Conservation (phyloP, 1,140 invertebrate species). For the Rhynchophorus ferrugineus region DNA sequence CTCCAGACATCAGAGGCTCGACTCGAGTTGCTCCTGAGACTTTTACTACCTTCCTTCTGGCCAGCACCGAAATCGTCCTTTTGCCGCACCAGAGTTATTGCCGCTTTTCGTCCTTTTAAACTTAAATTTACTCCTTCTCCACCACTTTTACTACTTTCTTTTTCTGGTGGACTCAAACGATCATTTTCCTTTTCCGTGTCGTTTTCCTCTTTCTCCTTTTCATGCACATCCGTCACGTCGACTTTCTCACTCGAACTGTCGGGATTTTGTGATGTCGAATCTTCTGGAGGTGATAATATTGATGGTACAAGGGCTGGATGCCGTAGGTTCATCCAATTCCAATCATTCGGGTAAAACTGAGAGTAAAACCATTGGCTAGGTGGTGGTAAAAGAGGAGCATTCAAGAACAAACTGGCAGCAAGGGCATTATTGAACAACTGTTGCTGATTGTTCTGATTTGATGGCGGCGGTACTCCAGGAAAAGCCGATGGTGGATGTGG, state of each 20-base stretch:
- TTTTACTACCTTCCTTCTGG: slow-evolving; percentile 35
- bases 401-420: slow-evolving; percentile 61
- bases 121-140: slow-evolving; percentile 35
- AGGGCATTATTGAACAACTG: slow-evolving; percentile 56
- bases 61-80: slow-evolving; percentile 40
- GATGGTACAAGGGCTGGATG: slow-evolving; percentile 41
- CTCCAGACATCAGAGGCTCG: slow-evolving; percentile 51
- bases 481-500: slow-evolving; percentile 43
- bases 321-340: slow-evolving; percentile 52
- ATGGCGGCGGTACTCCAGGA: slow-evolving; percentile 40
- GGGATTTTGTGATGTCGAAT: slow-evolving; percentile 33
- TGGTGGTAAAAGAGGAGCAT: slow-evolving; percentile 60
- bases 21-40: slow-evolving; percentile 33
- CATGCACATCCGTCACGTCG: slow-evolving; percentile 31
- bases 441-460: slow-evolving; percentile 37
- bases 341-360: slow-evolving; percentile 56
- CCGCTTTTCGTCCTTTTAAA: slow-evolving; percentile 32
- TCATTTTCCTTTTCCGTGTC: slow-evolving; percentile 2
- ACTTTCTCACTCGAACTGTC: slow-evolving; percentile 36
- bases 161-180: background rate
- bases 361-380: slow-evolving; percentile 67
- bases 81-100: slow-evolving; percentile 35
- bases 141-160: slow-evolving; percentile 5
- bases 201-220: slow-evolving; percentile 19
- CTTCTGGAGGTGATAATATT: slow-evolving; percentile 42